A percentile compares a stretch with the other conserved stretches of the same genome.
Evolutionary conservation across 2,113 vertebrate genomes (phyloP).

Genomic region (Varanus komodoensis): DNA sequence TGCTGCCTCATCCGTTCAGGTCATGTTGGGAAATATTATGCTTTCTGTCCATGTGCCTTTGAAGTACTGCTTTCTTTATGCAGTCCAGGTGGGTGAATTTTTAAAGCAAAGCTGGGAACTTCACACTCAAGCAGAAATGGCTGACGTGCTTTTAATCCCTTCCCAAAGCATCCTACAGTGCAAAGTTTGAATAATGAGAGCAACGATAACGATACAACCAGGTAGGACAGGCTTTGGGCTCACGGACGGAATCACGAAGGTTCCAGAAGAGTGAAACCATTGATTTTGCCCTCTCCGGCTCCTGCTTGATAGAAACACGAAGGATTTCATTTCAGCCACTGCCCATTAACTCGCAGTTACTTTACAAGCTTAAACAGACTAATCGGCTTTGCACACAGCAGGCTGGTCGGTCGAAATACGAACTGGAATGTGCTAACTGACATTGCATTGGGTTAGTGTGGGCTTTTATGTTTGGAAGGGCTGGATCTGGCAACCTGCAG

Average conservation of each 20-base stretch:
- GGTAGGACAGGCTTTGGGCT: constrained; percentile 35
- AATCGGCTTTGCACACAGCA: constrained; percentile 43
- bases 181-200: constrained; percentile 5
- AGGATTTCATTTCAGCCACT: constrained; percentile 44
- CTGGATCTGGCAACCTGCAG: not conserved
- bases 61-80: not conserved
- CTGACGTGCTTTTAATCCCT: constrained; percentile 38
- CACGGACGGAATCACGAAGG: constrained; percentile 47
- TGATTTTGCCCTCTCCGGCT: constrained; percentile 28
- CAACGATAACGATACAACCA: not conserved
- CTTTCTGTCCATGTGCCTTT: not conserved
- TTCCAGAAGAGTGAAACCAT: constrained; percentile 58
- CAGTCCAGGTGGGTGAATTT: not conserved
- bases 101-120: not conserved
- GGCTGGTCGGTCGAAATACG: constrained; percentile 36
- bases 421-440: constrained; percentile 36
- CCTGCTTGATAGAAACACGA: constrained; percentile 43
- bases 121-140: not conserved
- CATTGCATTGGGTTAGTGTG: constrained; percentile 1
- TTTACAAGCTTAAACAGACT: constrained; percentile 51
- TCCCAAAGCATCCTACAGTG: constrained; percentile 49
- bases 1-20: too few relatives aligned
- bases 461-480: not conserved
- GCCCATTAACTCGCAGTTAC: constrained; percentile 17
- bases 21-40: too few relatives aligned